Evolutionary conservation across 2,797 vertebrate species (phyloP).

Genomic region (Vespertilio murinus): DNA sequence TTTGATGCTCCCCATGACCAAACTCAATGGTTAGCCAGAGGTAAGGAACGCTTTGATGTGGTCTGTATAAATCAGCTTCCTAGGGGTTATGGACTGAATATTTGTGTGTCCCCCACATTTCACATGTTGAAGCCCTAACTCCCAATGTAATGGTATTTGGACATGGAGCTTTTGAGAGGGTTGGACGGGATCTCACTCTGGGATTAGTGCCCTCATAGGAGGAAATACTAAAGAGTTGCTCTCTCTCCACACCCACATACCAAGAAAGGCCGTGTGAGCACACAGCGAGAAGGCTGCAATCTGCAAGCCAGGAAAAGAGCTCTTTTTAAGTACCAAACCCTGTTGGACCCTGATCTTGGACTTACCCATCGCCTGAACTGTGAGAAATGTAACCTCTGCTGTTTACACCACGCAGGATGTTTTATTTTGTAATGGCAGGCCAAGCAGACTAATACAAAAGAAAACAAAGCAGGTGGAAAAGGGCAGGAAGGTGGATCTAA

Average conservation of each 20-base stretch:
- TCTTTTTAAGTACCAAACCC: neutral
- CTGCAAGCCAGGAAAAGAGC: neutral
- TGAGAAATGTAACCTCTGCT: neutral
- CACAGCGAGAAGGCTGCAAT: neutral
- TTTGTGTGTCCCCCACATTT: neutral
- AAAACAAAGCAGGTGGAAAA: neutral
- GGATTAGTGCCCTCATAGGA: neutral
- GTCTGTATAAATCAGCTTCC: neutral
- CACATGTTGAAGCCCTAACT: neutral
- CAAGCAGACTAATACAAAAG: neutral
- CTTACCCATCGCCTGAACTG: neutral
- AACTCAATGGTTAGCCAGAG: neutral
- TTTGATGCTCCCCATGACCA: neutral
- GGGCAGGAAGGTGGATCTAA: neutral
- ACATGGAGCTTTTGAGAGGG: neutral
- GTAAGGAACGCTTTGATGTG: neutral
- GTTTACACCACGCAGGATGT: neutral
- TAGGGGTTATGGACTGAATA: neutral
- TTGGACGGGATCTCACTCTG: neutral
- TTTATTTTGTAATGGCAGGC: neutral
- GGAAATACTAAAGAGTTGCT: neutral
- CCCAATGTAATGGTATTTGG: neutral
- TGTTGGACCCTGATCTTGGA: neutral
- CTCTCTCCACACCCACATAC: neutral
- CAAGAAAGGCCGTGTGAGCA: neutral